Evolutionary conservation across 1,140 invertebrate genomes (phyloP), one percentile per base, ranked within the genome.

Genomic region (Oryzaephilus surinamensis): DNA sequence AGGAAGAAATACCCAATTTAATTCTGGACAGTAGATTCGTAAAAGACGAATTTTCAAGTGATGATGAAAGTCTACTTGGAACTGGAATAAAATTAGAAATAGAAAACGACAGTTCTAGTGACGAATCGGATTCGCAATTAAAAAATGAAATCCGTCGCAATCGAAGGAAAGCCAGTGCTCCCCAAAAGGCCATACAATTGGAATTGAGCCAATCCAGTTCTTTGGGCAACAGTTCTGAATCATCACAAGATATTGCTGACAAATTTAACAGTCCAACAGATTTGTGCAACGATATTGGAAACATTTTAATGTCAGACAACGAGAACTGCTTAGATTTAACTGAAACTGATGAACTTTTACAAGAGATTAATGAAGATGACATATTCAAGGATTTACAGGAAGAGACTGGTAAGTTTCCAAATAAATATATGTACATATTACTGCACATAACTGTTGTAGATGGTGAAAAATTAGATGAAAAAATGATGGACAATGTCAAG

Each of bases 381-480:
- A 52, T 56, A 36, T 56, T 56, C 37, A 54, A 54, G 38, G 54
- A 52, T 23, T 27, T 55, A 15, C 51, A 45, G n/a, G 51, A 55
- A 43, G 23, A 8, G 5, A 41, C 51, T 19, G 51, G 52, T 55
- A 29, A 33, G 10, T 42, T 6, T 35, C 33, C 12, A 28, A 20
- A 23, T 27, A 21, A n/a, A n/a, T n/a, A n/a, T n/a, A n/a, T n/a
- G n/a, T n/a, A n/a, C n/a, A n/a, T 17, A 17, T 27, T 27, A 30
- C 11, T 19, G 1, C 2, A 18, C 3, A 21, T 13, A 43, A 16
- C 20, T 30, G 19, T 49, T 43, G 2, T 26, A 48, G 56, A 52
- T 38, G 54, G 48, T 13, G 52, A 53, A 36, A 48, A 46, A 27
- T 36, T 57, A 7, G 52, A 58, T 29, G 50, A 51, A 2, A 48